Evolutionary conservation across 35 echinoderm and acorn worm genomes (phyloP).

Genomic region (Heliocidaris erythrogramma): DNA sequence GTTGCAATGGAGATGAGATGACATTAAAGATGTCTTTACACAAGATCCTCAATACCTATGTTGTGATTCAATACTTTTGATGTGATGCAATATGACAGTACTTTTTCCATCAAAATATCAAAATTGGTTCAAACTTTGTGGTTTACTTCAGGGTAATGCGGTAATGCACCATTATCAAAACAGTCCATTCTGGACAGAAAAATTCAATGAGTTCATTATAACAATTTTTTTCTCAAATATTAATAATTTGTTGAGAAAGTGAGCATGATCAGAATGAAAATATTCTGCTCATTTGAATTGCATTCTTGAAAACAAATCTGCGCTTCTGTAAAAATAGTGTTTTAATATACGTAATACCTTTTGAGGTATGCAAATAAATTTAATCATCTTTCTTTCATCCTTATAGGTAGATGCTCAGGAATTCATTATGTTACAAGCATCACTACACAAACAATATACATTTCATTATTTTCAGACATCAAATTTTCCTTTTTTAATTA

Average conservation of each 20-base stretch:
- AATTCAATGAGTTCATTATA: neutral
- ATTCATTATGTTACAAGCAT: neutral
- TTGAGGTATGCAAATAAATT: neutral
- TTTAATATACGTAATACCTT: neutral
- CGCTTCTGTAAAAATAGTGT: too few relatives aligned
- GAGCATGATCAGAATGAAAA: too few relatives aligned
- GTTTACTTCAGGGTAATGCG: neutral
- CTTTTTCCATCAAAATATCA: neutral
- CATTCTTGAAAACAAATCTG: too few relatives aligned
- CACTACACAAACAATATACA: neutral
- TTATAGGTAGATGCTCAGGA: neutral
- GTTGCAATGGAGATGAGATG: neutral
- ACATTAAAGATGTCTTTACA: neutral
- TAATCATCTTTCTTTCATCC: neutral
- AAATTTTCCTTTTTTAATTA: neutral
- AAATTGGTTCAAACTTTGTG: neutral
- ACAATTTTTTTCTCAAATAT: too few relatives aligned
- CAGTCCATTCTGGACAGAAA: neutral
- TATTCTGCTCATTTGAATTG: too few relatives aligned
- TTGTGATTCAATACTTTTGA: neutral
- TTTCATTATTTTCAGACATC: neutral
- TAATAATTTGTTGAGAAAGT: too few relatives aligned
- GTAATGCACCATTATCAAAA: neutral
- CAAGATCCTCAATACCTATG: neutral
- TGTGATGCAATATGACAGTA: neutral